Evolutionary conservation across 2,113 vertebrate genomes (phyloP), one percentile per base, ranked within the genome.

Genomic region (Chlamydotis undulata): DNA sequence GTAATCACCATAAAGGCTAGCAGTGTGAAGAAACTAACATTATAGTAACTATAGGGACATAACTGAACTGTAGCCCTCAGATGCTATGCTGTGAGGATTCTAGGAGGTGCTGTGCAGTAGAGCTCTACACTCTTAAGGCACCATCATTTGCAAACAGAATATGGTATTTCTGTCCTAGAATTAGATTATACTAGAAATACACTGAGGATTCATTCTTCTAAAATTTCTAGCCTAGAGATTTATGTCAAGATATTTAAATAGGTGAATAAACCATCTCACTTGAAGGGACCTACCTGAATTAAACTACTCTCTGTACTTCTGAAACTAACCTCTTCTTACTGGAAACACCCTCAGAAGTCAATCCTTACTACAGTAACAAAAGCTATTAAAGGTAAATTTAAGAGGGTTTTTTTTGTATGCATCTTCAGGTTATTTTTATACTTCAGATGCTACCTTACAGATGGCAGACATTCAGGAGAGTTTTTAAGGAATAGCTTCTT

Each of bases 401-500:
- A 59, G 16, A 35, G 6, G 13, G 1, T 1, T 19, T 41, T 23
- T 60, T 67, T 12, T 19, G 4, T 33, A 2, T 71, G 8, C 22
- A 52, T 53, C 61, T 84, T 75, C 41, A 71, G 18, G 10, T 4
- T 70, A 10, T 19, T 90, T 92, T 67, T 55, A 12, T 23, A 37
- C 37, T 82, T 88, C 35, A 59, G 19, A 23, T 67, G 12, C 4
- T 8, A 57, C 21, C 16, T 70, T 60, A 65, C 2, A 37, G 8
- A n/a, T 52, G 25, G 9, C 24, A 92, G 19, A 56, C 1, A 10
- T 64, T 87, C 16, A 61, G 21, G 10, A 56, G 16, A 47, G 19
- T 0, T 39, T 33, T 41, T 65, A 43, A 7, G 9, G 14, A 6
- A 28, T 4, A 35, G 2, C 3, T 61, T 4, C 25, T 65, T 65